Percentiles rank a stretch among this genome's conserved stretches.
Evolutionary conservation across 2,797 vertebrate genomes (phyloP).

Genomic region (Clamator glandarius): DNA sequence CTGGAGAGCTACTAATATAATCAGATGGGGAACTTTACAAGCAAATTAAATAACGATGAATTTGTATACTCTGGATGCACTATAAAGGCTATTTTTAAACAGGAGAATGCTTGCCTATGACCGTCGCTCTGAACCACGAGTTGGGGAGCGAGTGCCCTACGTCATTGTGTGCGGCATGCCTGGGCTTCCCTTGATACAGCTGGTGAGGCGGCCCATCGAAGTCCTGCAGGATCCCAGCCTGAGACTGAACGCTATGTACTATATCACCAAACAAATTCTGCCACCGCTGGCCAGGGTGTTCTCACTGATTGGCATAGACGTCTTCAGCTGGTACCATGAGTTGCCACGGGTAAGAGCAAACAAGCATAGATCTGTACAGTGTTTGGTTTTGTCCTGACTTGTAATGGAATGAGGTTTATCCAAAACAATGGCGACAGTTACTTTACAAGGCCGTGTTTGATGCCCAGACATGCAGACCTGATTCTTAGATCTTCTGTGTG

Average conservation of each 20-base stretch:
- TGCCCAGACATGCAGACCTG: background rate
- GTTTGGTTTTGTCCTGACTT: background rate
- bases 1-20: background rate
- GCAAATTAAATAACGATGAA: rapidly evolving
- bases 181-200: constrained; percentile 93
- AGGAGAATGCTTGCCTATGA: constrained; percentile 92
- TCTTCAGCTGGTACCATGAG: constrained; percentile 96
- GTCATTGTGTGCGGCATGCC: constrained; percentile 92
- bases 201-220: constrained; percentile 90
- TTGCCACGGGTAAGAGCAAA: constrained; percentile 88
- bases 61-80: background rate
- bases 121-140: constrained; percentile 92
- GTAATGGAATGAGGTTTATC: background rate
- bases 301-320: constrained; percentile 93
- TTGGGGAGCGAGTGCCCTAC: constrained; percentile 94
- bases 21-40: background rate
- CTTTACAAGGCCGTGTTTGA: background rate
- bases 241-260: constrained; percentile 92
- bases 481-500: background rate
- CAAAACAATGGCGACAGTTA: background rate
- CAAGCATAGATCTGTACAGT: rapidly evolving
- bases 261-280: constrained; percentile 97
- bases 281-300: constrained; percentile 92
- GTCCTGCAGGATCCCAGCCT: constrained; percentile 89
- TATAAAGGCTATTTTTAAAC: constrained; percentile 10